Evolutionary conservation across 1,140 invertebrate genomes (phyloP), one percentile per base, ranked within the genome.

Genomic region (Olivierus martensii): DNA sequence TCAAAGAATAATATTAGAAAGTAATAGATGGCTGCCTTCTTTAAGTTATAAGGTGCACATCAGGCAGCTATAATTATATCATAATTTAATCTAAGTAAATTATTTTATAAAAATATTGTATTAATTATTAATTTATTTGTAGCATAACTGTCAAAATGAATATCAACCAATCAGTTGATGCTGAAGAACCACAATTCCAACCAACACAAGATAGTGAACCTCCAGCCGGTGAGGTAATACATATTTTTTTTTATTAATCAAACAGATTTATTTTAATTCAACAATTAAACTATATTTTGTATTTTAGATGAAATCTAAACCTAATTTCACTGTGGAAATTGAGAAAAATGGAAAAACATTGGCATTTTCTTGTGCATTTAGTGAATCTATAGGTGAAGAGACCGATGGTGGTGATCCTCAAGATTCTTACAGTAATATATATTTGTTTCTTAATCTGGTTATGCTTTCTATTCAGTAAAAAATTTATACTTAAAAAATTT

Each of bases 121-220:
- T 51, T 34, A 34, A 43, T 28, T 37, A 45, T 14, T 38, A 56
- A 19, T 41, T 50, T 38, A 3, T 59, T 65, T 70, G 59, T 61
- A 87, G 79, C 59, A 79, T 93, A 56, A 75, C 71, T 46, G 75
- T 90, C 45, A 80, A 72, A 48, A 82, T 91, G 60, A 92, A 91
- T 67, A 82, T 94, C 1, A 93, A 92, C 65, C 85, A 92, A 65
- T 85, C 87, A 3, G 87, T 93, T 0, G 85, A 91, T 65, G 73
- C 83, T 14, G 82, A 84, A 39, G 80, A 86, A 57, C 64, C 79
- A 3, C 73, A 81, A 58, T 67, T 71, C 0, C 71, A 70, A 46
- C 51, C 59, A 37, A 70, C 70, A 45, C 73, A 76, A 49, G 77
- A 82, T 46, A 81, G 84, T 66, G 53, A 52, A 47, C 74, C 80